Evolutionary conservation across 2,113 vertebrate species (phyloP), one percentile per base, ranked within the genome.

Genomic region (Oncorhynchus mykiss): DNA sequence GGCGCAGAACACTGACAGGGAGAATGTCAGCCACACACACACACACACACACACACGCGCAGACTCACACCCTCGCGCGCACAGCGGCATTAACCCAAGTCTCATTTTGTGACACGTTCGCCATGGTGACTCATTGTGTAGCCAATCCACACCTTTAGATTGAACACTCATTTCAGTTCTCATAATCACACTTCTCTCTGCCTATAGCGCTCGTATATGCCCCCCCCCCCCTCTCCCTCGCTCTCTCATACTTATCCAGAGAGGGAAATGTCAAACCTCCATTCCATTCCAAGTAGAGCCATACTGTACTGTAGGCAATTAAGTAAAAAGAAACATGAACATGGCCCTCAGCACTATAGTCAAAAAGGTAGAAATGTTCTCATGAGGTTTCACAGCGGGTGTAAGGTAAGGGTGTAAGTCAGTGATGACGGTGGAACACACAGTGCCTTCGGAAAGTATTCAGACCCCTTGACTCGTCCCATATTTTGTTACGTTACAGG

Each of bases 151-250:
- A 62, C 59, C 59, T 62, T 22, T 14, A n/a, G 59, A 62, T 22
- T 13, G 8, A 62, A 62, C 20, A 62, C 20, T 62, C 59, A 24
- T 62, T 62, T 24, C 20, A n/a, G 6, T n/a, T 62, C 7, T 9
- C 59, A 62, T n/a, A 62, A 22, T 62, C 59, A n/a, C 59, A 18
- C 16, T 5, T 69, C 54, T 74, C 51, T 75, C 70, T 49, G 34
- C 34, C 6, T 39, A 45, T 9, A 45, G 1, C 29, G 25, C 49
- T 60, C 27, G 22, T 14, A 2, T 45, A 45, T 45, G 39, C 9
- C 25, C 31, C 5, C 5, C 3, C n/a, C 16, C 59, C 64, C 51
- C 75, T 62, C 75, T 73, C 70, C n/a, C 16, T 67, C 64, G 51
- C 75, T 62, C 75, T 51, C 9, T 24, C 59, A 18, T 14, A 18